Base-by-base conservation (phyloP, 2,797 vertebrate genomes). In the Channallabes apus region DNA sequence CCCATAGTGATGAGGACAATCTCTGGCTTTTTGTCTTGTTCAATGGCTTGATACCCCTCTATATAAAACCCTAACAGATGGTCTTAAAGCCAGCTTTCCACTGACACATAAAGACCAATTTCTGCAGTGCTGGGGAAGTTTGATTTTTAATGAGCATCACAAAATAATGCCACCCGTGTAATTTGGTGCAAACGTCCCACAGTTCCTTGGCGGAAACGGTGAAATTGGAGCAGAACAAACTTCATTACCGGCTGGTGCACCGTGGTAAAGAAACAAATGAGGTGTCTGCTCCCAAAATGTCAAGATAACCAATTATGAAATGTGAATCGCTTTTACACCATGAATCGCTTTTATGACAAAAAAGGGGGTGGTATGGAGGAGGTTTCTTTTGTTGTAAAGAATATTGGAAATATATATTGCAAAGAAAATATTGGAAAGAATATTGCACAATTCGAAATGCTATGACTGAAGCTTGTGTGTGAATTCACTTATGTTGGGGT, bases 301-400 rank as follows among this genome's bases (percentile, higher is more conserved):
- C 94, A 95, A 92, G 93, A 94, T 93, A 94, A 94, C 91, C 93
- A 94, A 95, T 95, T 95, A 95, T 93, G 89, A 94, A 94, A 94
- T 93, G 88, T 93, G 94, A 93, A 94, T 92, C 91, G 87, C 90
- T 91, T 93, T 94, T 93, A 92, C 24, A 29, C 61, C 29, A 46
- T 29, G 24, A 51, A 89, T 89, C 92, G 90, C 90, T 91, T 90
- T 92, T 91, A 90, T 92, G 92, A 90, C 41, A 20, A 17, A 18
- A 92, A 92, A 92, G 89, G 91, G 93, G 91, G 91, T 91, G 90
- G 91, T 92, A 89, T 5, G 9, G 51, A 18, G 75, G 71, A 35
- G 14, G 6, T 64, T 32, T 80, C 29, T n/a, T 82, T 24, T 59
- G 18, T 24, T 78, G 24, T 35, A n/a, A 78, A 59, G 18, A 76